Percentiles rank a stretch among this genome's conserved stretches.
Conservation (phyloP, 2,797 vertebrate genomes). For the Notamacropus eugenii region DNA sequence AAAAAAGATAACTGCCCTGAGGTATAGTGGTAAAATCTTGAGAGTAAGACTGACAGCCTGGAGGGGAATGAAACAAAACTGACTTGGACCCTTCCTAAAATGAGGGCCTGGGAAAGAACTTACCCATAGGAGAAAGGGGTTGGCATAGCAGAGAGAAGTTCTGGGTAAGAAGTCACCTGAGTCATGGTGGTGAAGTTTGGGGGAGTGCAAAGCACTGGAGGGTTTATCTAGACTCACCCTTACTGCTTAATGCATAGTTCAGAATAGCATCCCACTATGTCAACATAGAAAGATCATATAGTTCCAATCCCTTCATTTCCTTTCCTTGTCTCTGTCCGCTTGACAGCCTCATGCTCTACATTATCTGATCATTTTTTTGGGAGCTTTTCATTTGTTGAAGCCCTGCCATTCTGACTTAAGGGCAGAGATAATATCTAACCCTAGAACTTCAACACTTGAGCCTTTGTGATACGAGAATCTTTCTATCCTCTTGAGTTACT, state of each 20-base stretch:
- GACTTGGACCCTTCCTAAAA: neutral
- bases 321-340: conserved; percentile 17
- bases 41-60: neutral
- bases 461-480: conserved; percentile 23
- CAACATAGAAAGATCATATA: conserved; percentile 23
- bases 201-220: neutral
- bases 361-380: conserved; percentile 19
- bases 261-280: neutral
- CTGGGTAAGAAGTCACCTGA: neutral
- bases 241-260: conserved; percentile 15
- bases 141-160: neutral
- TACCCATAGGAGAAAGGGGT: neutral
- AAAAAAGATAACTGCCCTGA: neutral
- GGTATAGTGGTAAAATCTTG: neutral
- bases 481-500: conserved; percentile 19
- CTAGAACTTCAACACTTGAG: conserved; percentile 51
- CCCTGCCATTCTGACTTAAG: conserved; percentile 45
- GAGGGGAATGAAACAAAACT: neutral
- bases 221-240: neutral
- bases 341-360: conserved; percentile 23
- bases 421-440: conserved; percentile 57
- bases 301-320: neutral
- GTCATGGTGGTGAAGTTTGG: neutral
- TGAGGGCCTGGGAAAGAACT: neutral
- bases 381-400: conserved; percentile 62